These are phyloP conservation scores for Rhagophthalmus giganteus DNA, from an alignment of 2,888 invertebrate genomes.

Conservation along the genomic window DNA sequence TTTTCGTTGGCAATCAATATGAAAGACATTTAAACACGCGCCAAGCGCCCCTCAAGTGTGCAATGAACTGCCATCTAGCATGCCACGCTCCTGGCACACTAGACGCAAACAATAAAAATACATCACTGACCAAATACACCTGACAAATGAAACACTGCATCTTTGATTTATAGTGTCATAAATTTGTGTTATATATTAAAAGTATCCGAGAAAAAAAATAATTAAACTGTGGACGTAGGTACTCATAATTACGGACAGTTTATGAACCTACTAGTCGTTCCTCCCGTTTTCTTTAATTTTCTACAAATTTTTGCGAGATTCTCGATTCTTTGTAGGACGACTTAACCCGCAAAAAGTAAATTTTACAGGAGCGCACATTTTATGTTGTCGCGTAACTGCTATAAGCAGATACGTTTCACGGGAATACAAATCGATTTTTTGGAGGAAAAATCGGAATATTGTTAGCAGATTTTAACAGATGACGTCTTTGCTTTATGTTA, in stretches of 20 bases:
- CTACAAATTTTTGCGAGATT: too few relatives aligned
- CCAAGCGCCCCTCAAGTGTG: conserved; percentile 41
- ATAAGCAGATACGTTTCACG: too few relatives aligned
- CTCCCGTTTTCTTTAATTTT: neutral
- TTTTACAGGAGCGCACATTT: too few relatives aligned
- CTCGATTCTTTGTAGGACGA: too few relatives aligned
- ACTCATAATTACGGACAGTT: conserved; percentile 3
- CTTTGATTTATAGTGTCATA: conserved; percentile 55
- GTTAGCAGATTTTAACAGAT: too few relatives aligned
- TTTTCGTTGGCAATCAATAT: conserved; percentile 46
- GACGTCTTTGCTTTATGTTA: too few relatives aligned
- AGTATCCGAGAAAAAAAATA: conserved; percentile 49
- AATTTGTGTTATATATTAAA: conserved; percentile 54
- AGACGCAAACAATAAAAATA: conserved; percentile 54
- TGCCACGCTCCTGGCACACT: conserved; percentile 48
- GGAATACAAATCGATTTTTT: too few relatives aligned
- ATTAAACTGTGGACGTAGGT: conserved; percentile 44
- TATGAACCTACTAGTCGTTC: neutral
- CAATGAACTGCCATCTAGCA: conserved; percentile 52
- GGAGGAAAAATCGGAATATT: too few relatives aligned
- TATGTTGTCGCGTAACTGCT: too few relatives aligned
- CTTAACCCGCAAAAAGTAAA: too few relatives aligned
- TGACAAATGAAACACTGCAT: conserved; percentile 57
- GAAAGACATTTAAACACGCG: conserved; percentile 51
- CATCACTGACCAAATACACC: conserved; percentile 55